Conservation (phyloP, 1,140 invertebrate genomes). For the Penaeus japonicus region DNA sequence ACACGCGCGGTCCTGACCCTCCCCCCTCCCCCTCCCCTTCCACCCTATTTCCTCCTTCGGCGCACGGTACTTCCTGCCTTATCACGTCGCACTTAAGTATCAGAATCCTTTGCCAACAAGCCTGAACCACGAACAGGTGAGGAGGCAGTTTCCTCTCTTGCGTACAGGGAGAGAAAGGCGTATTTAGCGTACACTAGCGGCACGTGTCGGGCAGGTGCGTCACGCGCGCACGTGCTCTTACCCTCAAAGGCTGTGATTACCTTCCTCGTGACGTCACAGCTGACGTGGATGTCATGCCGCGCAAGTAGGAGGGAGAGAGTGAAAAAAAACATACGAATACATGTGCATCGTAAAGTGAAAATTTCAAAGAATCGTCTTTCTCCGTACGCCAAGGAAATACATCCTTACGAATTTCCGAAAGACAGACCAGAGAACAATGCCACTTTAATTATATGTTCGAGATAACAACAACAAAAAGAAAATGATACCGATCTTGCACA, state of each 20-base stretch:
- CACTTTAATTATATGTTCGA: too few relatives aligned
- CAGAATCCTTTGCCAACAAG: neutral
- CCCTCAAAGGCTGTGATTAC: constrained; percentile 44
- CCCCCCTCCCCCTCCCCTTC: neutral
- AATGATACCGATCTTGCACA: too few relatives aligned
- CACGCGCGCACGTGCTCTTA: constrained; percentile 48
- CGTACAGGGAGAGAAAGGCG: constrained; percentile 7
- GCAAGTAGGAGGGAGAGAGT: neutral
- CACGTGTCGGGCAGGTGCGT: constrained; percentile 50
- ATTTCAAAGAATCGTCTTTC: too few relatives aligned
- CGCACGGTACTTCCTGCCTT: too few relatives aligned
- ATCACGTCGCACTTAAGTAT: neutral
- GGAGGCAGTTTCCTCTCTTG: constrained; percentile 31
- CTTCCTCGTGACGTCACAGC: constrained; percentile 40
- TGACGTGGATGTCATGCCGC: neutral
- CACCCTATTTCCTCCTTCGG: neutral
- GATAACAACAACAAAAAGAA: too few relatives aligned
- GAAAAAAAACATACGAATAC: too few relatives aligned
- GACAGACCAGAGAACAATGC: too few relatives aligned
- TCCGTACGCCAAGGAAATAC: too few relatives aligned
- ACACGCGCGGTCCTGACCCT: neutral
- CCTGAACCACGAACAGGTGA: neutral
- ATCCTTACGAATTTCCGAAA: too few relatives aligned
- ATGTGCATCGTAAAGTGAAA: too few relatives aligned
- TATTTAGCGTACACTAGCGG: constrained; percentile 19